phyloP scores from a whole-genome alignment of 2,797 vertebrate genomes.

The Pitangus sulphuratus region DNA sequence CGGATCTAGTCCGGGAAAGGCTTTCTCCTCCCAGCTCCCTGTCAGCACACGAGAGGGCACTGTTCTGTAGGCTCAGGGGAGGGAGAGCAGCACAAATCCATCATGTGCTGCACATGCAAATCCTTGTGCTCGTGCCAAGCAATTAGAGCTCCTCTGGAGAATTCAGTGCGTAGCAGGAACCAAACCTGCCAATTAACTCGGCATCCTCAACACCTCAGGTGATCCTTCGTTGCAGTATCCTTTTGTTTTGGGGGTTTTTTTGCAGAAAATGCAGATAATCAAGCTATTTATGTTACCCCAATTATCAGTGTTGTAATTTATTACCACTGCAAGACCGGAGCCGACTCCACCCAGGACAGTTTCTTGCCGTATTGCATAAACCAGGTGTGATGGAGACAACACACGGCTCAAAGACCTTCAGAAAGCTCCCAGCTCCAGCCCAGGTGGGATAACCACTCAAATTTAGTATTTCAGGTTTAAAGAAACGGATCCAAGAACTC shows the following conservation, averaged over 20 bases:
- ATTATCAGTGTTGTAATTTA: rapidly evolving
- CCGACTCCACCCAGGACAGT: too few species aligned
- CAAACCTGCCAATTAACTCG: neutral
- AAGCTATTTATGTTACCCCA: neutral
- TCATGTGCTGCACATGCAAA: neutral
- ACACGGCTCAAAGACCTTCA: rapidly evolving
- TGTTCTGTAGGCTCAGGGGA: neutral
- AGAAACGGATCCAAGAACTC: rapidly evolving
- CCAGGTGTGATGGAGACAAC: too few species aligned
- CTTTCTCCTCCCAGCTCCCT: rapidly evolving
- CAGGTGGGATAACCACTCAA: neutral
- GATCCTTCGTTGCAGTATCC: neutral
- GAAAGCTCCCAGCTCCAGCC: neutral
- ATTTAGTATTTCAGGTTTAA: neutral
- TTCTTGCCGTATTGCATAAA: neutral
- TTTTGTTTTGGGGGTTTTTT: too few species aligned
- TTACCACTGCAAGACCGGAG: neutral
- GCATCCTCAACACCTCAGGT: neutral
- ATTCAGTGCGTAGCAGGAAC: neutral
- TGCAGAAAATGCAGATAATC: neutral
- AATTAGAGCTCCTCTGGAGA: neutral
- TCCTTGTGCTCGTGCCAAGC: neutral
- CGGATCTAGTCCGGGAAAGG: rapidly evolving
- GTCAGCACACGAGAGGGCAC: conserved; percentile 45
- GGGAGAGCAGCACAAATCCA: neutral